Conservation (phyloP, 1,140 invertebrate genomes). For the Schlechtendalia chinensis region DNA sequence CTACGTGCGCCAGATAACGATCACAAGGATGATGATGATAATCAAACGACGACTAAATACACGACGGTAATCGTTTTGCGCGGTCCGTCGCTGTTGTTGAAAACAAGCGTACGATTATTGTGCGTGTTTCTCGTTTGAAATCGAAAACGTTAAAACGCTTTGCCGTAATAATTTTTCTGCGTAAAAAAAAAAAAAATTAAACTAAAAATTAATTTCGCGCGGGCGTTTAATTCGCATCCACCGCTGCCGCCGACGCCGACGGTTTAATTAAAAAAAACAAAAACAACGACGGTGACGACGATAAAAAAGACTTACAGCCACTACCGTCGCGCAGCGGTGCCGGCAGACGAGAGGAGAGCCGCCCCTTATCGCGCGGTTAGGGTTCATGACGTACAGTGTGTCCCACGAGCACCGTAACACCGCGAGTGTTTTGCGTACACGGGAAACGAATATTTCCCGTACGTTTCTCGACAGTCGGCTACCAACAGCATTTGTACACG, state of each 20-base stretch:
- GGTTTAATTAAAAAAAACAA: constrained; percentile 42
- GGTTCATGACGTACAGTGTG: neutral
- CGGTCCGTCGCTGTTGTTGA: neutral
- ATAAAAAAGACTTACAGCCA: neutral
- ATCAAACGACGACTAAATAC: no score
- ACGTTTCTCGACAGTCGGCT: no score
- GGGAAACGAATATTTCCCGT: no score
- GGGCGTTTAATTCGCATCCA: constrained; percentile 25
- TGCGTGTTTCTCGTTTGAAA: neutral
- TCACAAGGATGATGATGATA: no score
- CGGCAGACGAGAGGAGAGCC: neutral
- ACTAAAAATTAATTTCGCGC: constrained; percentile 29
- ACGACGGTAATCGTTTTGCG: neutral
- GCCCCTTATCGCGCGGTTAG: neutral
- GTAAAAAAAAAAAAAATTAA: neutral
- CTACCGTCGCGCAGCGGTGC: neutral
- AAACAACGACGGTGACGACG: neutral
- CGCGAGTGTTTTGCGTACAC: no score
- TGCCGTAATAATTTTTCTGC: neutral
- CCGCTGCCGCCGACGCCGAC: neutral
- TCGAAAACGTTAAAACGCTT: constrained; percentile 1
- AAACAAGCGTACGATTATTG: neutral
- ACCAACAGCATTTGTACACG: no score
- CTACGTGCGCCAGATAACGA: no score
- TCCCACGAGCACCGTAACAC: neutral